Percentiles rank a stretch among this genome's conserved stretches.
Conservation (phyloP, 2,888 invertebrate genomes). For the Xestoiulus laeticollis region DNA sequence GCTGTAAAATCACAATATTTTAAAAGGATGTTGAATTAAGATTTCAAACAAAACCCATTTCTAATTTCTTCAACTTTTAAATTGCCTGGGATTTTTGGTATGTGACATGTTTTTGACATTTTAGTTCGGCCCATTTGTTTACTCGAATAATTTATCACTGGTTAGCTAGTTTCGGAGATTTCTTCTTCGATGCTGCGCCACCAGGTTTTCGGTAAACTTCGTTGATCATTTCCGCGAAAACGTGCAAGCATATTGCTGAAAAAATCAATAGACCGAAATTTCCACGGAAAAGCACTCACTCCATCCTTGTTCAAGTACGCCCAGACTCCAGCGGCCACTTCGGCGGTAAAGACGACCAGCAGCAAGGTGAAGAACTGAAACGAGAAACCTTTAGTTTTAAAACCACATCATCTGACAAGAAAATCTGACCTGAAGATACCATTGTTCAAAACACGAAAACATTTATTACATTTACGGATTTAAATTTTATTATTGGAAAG, state of each 20-base stretch:
- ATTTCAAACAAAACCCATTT: no score
- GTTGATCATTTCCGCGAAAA: slow-evolving; percentile 55
- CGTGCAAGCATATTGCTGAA: background rate
- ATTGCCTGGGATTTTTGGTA: no score
- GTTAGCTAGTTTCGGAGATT: background rate
- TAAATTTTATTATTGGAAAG: no score
- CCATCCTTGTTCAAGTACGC: slow-evolving; percentile 75
- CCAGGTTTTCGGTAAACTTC: background rate
- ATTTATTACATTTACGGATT: no score
- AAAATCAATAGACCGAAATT: background rate
- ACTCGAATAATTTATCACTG: background rate
- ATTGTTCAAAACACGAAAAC: background rate
- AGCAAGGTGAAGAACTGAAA: slow-evolving; percentile 80
- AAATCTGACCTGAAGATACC: background rate
- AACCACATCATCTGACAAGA: background rate
- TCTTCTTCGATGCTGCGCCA: background rate
- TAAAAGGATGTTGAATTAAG: no score
- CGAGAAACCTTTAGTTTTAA: background rate
- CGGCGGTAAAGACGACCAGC: slow-evolving; percentile 78
- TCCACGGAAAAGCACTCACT: slow-evolving; percentile 56
- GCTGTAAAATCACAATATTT: slow-evolving; percentile 59
- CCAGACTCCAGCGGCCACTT: slow-evolving; percentile 81
- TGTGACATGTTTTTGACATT: no score
- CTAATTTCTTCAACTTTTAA: no score
- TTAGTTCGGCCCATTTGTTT: no score